Base-by-base conservation (phyloP, 30 jellyfish, hydroid and myxozoan genomes). In the Clytia hemisphaerica region DNA sequence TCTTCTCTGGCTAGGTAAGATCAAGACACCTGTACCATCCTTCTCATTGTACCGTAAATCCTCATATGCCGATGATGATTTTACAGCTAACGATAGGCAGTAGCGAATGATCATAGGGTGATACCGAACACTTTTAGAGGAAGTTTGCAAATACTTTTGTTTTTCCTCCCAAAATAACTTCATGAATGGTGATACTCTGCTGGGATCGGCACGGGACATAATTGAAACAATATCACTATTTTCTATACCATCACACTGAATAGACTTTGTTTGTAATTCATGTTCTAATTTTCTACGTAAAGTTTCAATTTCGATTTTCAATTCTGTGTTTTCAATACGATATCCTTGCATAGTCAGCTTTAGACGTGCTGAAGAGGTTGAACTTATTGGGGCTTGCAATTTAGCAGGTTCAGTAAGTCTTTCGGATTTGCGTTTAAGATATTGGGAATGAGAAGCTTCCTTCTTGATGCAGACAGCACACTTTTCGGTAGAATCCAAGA, bases 131-230 rank as follows among this genome's bases (percentile, higher is more conserved):
- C 93, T 93, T 29, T 71, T 70, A 12, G 58, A 58, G 26, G 93
- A 67, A n/a, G 77, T 69, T 59, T 51, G 28, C 45, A 75, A 15
- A 45, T 61, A 70, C 34, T 77, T 76, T 58, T 68, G 92, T 54
- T 84, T 93, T 38, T 84, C 93, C 44, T 78, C 82, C 93, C 95
- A 83, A 65, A 83, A 75, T 34, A 74, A 61, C 59, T 74, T 74
- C 94, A 82, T 75, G 54, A 76, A 75, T 37, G 93, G 85, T n/a
- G 88, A 50, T 75, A 68, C 45, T 31, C 46, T 7, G 4, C 71
- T 51, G 45, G 31, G 31, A 45, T 48, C 33, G 48, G 67, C 58
- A 42, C 61, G 37, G 30, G 72, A 37, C 65, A 82, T 75, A 42
- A 82, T 75, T 33, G 44, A 37, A 24, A 69, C 75, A 21, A 74